A percentile compares a stretch with the other conserved stretches of the same genome.
Conservation (phyloP, 2,888 invertebrate genomes). For the Nipponacmea schrenckii region DNA sequence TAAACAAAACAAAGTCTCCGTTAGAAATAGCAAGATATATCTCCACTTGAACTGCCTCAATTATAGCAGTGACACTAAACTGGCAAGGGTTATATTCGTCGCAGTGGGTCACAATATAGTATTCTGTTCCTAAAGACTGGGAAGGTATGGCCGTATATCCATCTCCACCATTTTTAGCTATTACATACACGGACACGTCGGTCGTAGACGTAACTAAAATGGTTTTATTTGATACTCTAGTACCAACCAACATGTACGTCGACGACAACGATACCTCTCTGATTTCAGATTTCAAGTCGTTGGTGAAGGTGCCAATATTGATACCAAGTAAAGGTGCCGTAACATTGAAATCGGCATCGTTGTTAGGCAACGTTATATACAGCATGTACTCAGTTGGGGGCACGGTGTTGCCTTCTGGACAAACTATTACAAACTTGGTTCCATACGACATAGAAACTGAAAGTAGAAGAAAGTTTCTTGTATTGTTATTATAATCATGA, state of each 20-base stretch:
- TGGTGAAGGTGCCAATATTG: neutral
- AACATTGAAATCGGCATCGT: neutral
- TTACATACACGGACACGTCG: conserved; percentile 2
- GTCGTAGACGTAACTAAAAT: neutral
- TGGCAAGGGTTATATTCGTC: conserved; percentile 24
- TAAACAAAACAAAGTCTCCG: neutral
- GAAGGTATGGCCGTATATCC: conserved; percentile 33
- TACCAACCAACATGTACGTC: neutral
- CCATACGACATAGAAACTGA: neutral
- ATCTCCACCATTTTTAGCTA: conserved; percentile 14
- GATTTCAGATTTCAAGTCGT: neutral
- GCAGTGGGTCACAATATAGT: conserved; percentile 35
- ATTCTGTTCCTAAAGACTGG: conserved; percentile 29
- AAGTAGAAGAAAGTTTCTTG: no score
- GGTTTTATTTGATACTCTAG: neutral
- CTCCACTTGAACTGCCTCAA: neutral
- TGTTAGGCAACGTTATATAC: neutral
- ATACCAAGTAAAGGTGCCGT: neutral
- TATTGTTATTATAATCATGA: no score
- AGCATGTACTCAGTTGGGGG: neutral
- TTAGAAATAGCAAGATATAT: neutral
- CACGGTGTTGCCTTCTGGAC: neutral
- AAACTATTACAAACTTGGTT: neutral
- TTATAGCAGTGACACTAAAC: neutral
- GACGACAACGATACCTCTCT: neutral